Evolutionary conservation across 1,140 invertebrate genomes (phyloP).

Genomic region (Schlechtendalia chinensis): DNA sequence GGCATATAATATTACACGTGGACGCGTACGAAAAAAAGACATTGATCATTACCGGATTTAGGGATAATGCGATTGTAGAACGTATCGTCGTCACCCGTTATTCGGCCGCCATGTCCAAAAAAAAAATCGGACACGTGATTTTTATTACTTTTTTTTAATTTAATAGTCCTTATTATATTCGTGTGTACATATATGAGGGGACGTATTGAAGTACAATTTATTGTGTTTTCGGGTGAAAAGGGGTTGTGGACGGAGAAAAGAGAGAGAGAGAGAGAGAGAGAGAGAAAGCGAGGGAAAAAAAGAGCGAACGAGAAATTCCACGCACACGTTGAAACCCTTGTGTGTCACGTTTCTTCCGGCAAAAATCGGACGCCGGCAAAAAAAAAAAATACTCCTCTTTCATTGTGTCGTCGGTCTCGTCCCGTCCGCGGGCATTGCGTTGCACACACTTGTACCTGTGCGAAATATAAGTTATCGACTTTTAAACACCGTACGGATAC

Average conservation of each 20-base stretch:
- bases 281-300: neutral
- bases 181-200: neutral
- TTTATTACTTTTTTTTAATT: no score
- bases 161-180: neutral
- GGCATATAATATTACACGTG: neutral
- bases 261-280: neutral
- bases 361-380: neutral
- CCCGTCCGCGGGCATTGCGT: neutral
- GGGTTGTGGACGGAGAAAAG: neutral
- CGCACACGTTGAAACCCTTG: neutral
- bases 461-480: neutral
- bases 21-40: neutral
- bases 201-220: no score
- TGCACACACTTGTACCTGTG: neutral
- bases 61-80: neutral
- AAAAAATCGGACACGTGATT: no score
- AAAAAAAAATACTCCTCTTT: no score
- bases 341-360: neutral
- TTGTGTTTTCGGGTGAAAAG: neutral
- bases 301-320: neutral
- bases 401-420: neutral
- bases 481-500: neutral
- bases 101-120: no score
- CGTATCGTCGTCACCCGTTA: no score
- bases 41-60: neutral